Evolutionary conservation across 2,113 vertebrate genomes (phyloP).

Genomic region (Eolophus roseicapilla): DNA sequence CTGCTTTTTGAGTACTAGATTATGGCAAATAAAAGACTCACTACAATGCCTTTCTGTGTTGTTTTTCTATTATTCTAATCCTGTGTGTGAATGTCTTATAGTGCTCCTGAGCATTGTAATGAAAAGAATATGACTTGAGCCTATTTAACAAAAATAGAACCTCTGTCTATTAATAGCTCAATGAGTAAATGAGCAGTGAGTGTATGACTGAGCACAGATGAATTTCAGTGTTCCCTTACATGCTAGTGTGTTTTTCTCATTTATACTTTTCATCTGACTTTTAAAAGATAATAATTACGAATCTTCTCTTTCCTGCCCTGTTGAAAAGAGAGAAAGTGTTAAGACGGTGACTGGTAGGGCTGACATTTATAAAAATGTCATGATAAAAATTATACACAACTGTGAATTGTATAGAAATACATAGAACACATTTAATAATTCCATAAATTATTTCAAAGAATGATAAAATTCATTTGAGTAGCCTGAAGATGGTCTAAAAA

Average conservation of each 20-base stretch:
- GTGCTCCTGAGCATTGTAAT: not conserved
- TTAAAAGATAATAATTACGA: not conserved
- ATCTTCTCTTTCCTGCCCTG: not conserved
- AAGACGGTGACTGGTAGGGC: not conserved
- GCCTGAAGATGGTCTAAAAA: not conserved
- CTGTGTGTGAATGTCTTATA: not conserved
- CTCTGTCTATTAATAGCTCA: slow-evolving; percentile 14
- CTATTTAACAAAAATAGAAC: slow-evolving; percentile 29
- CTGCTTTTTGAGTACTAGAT: not conserved
- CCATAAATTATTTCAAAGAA: not conserved
- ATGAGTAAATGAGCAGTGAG: slow-evolving; percentile 29
- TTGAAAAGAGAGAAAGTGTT: not conserved
- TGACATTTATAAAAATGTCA: not conserved
- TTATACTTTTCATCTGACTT: not conserved
- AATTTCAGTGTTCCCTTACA: not conserved
- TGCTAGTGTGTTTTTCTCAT: not conserved
- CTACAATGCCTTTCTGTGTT: not conserved
- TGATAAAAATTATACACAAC: not conserved
- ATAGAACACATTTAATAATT: not conserved
- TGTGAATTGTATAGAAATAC: not conserved
- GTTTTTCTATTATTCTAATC: not conserved
- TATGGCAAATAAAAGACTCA: not conserved
- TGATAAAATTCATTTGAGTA: not conserved
- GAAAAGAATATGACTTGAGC: slow-evolving; percentile 11
- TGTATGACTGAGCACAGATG: not conserved